A percentile compares a stretch with the other conserved stretches of the same genome.
Evolutionary conservation across 2,888 invertebrate species (phyloP).

Genomic region (Dione vanillae): DNA sequence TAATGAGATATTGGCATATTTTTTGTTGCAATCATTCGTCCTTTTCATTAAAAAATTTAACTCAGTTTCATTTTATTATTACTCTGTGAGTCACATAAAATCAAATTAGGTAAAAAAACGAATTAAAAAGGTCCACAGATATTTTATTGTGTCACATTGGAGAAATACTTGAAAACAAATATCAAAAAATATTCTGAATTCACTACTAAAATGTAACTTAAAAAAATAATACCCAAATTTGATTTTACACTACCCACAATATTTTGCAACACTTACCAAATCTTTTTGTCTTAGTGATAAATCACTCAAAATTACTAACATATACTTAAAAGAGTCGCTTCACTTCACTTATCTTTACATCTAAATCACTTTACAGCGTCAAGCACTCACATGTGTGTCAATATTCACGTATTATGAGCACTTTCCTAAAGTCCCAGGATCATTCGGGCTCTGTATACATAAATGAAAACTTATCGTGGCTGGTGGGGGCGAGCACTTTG

Average conservation of each 20-base stretch:
- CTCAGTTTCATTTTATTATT: background rate
- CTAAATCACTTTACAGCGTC: conserved; percentile 48
- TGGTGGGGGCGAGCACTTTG: conserved; percentile 74
- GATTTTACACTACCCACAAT: background rate
- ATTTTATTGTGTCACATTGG: too few relatives aligned
- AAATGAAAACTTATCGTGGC: conserved; percentile 82
- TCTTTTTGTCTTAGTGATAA: background rate
- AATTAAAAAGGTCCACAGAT: too few relatives aligned
- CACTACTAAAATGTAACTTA: background rate
- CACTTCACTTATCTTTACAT: background rate
- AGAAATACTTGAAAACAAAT: background rate
- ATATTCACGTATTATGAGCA: conserved; percentile 79
- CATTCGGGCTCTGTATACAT: conserved; percentile 82
- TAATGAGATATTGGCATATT: too few relatives aligned
- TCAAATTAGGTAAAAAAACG: background rate
- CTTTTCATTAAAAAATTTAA: background rate
- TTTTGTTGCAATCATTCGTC: too few relatives aligned
- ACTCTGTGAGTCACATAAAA: background rate
- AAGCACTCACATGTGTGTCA: conserved; percentile 71
- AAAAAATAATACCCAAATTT: background rate
- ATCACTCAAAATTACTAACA: background rate
- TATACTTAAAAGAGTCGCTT: background rate
- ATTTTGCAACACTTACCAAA: too few relatives aligned
- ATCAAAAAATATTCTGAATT: background rate
- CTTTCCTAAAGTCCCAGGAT: conserved; percentile 79